Percentiles rank a stretch among this genome's conserved stretches.
Conservation (phyloP, 2,888 invertebrate genomes). For the Entomobrya multifasciata region DNA sequence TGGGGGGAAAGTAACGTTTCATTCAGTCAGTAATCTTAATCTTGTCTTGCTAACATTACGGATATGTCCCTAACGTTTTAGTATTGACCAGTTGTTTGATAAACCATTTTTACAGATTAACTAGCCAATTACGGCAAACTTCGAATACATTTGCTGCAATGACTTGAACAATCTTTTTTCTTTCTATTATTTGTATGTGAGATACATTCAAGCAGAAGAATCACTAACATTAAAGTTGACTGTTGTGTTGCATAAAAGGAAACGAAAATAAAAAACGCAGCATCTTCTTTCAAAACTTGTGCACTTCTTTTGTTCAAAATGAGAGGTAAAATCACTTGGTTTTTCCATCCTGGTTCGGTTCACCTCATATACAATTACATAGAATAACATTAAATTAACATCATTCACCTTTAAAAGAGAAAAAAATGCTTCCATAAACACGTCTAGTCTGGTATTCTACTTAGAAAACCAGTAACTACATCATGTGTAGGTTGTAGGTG, state of each 20-base stretch:
- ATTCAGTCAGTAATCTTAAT: neutral
- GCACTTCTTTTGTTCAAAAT: slow-evolving; percentile 4
- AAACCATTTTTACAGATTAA: too few relatives aligned
- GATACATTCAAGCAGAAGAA: neutral
- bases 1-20: neutral
- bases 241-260: slow-evolving; percentile 48
- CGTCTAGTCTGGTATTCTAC: neutral
- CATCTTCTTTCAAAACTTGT: neutral
- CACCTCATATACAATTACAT: neutral
- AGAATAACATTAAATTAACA: neutral
- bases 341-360: slow-evolving; percentile 5
- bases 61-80: too few relatives aligned
- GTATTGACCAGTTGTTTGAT: too few relatives aligned
- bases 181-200: slow-evolving; percentile 31
- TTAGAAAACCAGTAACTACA: slow-evolving; percentile 1
- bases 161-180: neutral
- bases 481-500: neutral
- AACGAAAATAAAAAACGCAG: neutral
- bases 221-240: slow-evolving; percentile 39
- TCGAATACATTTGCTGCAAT: too few relatives aligned
- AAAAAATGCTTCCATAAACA: slow-evolving; percentile 6
- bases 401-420: neutral
- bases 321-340: slow-evolving; percentile 17
- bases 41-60: too few relatives aligned
- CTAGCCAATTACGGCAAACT: too few relatives aligned